Base-by-base conservation (phyloP, 2,888 invertebrate genomes). In the Hydrotaea cyrtoneurina region DNA sequence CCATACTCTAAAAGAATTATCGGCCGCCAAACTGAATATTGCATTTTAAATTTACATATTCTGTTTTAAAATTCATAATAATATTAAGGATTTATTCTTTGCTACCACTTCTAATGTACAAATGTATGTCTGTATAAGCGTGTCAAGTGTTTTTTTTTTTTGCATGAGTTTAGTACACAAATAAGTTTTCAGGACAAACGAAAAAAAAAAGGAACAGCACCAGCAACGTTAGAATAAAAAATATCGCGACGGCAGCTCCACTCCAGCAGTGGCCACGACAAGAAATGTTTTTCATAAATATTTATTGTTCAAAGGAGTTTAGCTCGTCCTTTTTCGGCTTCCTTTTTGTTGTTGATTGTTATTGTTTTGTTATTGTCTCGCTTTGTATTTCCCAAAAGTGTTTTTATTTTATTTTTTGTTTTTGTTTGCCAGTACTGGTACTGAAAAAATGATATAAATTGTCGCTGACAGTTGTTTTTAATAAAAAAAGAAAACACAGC, bases 391-490 rank as follows among this genome's bases (percentile, higher is more conserved):
- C 31, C 36, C 64, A 39, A 64, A 57, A 57, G 55, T 57, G 53
- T 53, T 53, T 53, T 53, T 19, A 53, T 17, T 4, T 17, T 53
- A 21, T 57, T 57, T 57, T 0, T 11, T 13, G 43, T 17, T 53
- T 17, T 57, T 57, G 19, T 0, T 11, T 13, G 43, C 10, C 43
- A 43, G 2, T 43, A 43, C 15, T 11, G 43, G 5, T 10, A 43
- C 13, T 43, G 43, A 50, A n/a, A 23, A 59, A 66, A 11, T n/a
- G 7, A 66, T 43, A 66, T 66, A 66, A 66, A 66, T 66, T 66
- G 43, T 43, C 39, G 19, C 21, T 39, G 66, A 66, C 66, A 66
- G 66, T 66, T 66, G 21, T 64, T 66, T 66, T 17, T 21, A 66
- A 19, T 39, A 66, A 66, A 7, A 66, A 43, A 43, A 43, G 2